Base-by-base conservation (phyloP, 2,797 vertebrate species). In the Pterois miles region DNA sequence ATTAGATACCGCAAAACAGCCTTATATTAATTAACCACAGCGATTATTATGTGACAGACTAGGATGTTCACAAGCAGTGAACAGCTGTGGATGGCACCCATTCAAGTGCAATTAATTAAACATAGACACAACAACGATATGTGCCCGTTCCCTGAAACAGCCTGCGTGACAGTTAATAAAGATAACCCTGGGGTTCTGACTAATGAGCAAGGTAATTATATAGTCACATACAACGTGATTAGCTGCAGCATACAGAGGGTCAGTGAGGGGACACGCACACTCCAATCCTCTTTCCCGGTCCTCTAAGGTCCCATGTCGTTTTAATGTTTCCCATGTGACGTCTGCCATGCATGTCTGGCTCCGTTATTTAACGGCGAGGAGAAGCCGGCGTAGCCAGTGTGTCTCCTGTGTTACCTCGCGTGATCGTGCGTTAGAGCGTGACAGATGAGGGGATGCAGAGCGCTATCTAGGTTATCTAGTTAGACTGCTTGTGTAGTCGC, bases 291-390 rank as follows among this genome's bases (percentile, higher is more conserved):
- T 48, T 54, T 64, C 53, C 48, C 4, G 54, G 78, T 80, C 84
- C 87, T 89, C 82, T 78, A 11, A 79, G 89, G 89, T 89, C 81
- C 74, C 71, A 56, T 76, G 87, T 89, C 89, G 75, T 85, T 87
- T 85, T 84, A 89, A 93, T 88, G 85, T 79, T 79, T 87, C 82
- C 86, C 85, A 78, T 92, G 84, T 91, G 88, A 87, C 75, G 16
- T 53, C 52, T 25, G 67, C 78, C 80, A 67, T 52, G 75, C 72
- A 53, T 76, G 86, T 83, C 86, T 74, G 52, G 31, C 74, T 71
- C 36, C 36, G 76, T 81, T 60, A 68, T 81, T 27, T 68, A 74
- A 31, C 63, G 6, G 33, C 27, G 2, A n/a, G 6, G 80, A 60
- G 65, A 53, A 76, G 16, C 40, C 68, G 5, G 38, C 1, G 31